Evolutionary conservation across 2,797 vertebrate species (phyloP), one percentile per base, ranked within the genome.

Genomic region (Paguma larvata): DNA sequence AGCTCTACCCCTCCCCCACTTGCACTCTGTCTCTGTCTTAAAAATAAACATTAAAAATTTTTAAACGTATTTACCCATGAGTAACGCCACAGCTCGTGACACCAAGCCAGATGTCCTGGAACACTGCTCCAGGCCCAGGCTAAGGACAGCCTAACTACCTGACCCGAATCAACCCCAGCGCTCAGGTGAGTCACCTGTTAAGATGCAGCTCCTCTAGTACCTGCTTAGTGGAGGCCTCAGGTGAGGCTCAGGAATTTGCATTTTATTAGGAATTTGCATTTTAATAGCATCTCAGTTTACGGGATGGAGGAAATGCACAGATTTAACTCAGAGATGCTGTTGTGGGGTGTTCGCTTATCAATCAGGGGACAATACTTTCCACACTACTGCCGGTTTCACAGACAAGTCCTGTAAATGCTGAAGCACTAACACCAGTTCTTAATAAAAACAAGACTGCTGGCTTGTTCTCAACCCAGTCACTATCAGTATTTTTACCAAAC

Each of bases 401-500:
- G n/a, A n/a, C 11, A 32, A 2, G 8, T 23, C 48, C 2, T 0
- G 30, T 23, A 32, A 65, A 38, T 12, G 23, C 8, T 15, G 68
- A 77, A 73, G 34, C 46, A 13, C 27, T 44, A 23, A n/a, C 8
- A 2, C 19, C 23, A 7, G 25, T n/a, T 83, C 46, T 79, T 34
- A 63, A 30, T 53, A 59, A 63, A 65, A 6, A 56, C 1, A 4
- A 73, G 23, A 16, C 59, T 23, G 18, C 59, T 12, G 62, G 27
- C 41, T 21, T 34, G 2, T 2, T 21, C 6, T 1, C 10, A 53
- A 2, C 9, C 3, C 0, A 3, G 51, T 48, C 10, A 8, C 27
- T 18, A 16, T 2, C 62, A 27, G 23, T 4, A 12, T 48, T 63
- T 85, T 85, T 13, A 73, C 44, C 80, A 73, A n/a, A 5, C 23